Conservation (phyloP, 2,888 invertebrate genomes). For the Lithosia quadra region DNA sequence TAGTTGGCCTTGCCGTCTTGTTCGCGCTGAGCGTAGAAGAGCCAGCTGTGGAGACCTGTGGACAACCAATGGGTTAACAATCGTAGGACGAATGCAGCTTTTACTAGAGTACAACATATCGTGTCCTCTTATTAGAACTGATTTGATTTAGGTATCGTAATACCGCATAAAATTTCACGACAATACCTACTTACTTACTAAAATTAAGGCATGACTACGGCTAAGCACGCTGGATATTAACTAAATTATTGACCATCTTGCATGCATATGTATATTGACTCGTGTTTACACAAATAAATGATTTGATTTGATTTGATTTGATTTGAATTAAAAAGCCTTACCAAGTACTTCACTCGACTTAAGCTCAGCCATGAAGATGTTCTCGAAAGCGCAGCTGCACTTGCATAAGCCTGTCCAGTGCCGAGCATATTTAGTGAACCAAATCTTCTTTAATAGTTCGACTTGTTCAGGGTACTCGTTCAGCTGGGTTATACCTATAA, state of each 20-base stretch:
- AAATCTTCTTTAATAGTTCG: slow-evolving; percentile 89
- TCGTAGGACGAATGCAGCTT: neutral
- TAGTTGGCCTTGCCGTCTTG: slow-evolving; percentile 90
- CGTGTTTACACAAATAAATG: no score
- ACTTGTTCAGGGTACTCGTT: slow-evolving; percentile 87
- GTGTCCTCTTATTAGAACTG: neutral
- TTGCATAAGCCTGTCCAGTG: slow-evolving; percentile 91
- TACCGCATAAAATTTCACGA: neutral
- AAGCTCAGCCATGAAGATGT: slow-evolving; percentile 96
- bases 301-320: no score
- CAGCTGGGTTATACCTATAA: slow-evolving; percentile 85
- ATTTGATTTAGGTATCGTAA: neutral
- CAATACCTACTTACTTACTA: no score
- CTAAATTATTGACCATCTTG: no score
- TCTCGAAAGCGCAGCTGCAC: slow-evolving; percentile 97
- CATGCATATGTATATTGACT: no score
- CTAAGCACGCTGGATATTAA: no score
- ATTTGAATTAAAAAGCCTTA: slow-evolving; percentile 51
- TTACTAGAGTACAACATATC: neutral
- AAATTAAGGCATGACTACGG: no score
- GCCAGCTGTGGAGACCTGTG: slow-evolving; percentile 96
- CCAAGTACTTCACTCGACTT: slow-evolving; percentile 91
- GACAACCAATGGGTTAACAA: slow-evolving; percentile 16
- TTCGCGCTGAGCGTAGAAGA: slow-evolving; percentile 94
- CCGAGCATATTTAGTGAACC: slow-evolving; percentile 95